Evolutionary conservation across 1,140 invertebrate genomes (phyloP).

Genomic region (Tribolium madens): DNA sequence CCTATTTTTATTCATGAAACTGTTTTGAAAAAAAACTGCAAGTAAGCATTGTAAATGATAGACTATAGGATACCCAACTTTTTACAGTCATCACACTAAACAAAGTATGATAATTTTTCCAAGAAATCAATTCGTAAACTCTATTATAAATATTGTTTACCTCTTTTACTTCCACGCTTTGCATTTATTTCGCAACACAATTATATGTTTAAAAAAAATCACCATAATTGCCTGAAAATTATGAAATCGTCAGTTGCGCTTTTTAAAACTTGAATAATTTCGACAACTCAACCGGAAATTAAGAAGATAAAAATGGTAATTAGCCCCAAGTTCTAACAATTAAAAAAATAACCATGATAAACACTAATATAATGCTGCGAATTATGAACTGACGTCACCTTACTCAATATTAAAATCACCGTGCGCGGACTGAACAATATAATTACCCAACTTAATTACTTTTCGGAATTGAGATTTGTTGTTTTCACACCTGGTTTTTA

Average conservation of each 20-base stretch:
- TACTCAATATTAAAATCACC: constrained; percentile 29
- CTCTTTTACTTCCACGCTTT: constrained; percentile 1
- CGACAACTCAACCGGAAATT: constrained; percentile 28
- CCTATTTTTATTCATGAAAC: background rate
- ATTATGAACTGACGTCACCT: constrained; percentile 27
- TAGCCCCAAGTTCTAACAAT: constrained; percentile 2
- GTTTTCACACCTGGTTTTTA: constrained; percentile 6
- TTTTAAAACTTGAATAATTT: constrained; percentile 20
- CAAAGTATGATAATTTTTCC: constrained; percentile 33
- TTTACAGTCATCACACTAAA: background rate
- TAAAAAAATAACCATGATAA: constrained; percentile 18
- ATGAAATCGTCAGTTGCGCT: background rate
- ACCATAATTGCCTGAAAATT: background rate
- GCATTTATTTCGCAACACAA: background rate
- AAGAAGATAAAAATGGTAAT: constrained; percentile 28
- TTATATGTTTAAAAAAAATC: background rate
- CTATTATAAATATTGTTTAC: constrained; percentile 22
- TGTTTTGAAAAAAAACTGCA: constrained; percentile 40
- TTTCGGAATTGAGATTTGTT: constrained; percentile 9
- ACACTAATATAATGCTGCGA: constrained; percentile 26
- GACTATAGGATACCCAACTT: background rate
- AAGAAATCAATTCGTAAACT: constrained; percentile 22
- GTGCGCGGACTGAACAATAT: background rate
- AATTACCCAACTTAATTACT: constrained; percentile 25
- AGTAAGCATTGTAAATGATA: constrained; percentile 46